A percentile compares a stretch with the other conserved stretches of the same genome.
These are phyloP conservation scores for Sebastes trivittatus DNA, from an alignment of 2,797 vertebrate species.

Conservation along the genomic window DNA sequence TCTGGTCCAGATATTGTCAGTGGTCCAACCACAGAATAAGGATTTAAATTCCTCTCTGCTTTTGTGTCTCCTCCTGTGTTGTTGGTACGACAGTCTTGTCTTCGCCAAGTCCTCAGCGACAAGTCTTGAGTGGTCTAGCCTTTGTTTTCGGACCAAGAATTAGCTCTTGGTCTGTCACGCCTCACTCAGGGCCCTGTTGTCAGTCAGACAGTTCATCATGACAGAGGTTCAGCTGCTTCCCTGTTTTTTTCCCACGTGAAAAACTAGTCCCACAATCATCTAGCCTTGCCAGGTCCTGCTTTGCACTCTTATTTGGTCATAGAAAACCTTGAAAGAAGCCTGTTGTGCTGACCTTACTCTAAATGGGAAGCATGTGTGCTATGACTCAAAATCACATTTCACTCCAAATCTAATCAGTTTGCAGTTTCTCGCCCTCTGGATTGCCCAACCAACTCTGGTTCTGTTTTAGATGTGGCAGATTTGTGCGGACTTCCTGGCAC, in stretches of 20 bases:
- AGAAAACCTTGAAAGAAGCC: constrained; percentile 33
- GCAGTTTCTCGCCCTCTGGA: constrained; percentile 29
- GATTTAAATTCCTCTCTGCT: constrained; percentile 51
- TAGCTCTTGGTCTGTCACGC: constrained; percentile 35
- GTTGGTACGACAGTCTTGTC: constrained; percentile 40
- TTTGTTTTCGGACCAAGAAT: constrained; percentile 54
- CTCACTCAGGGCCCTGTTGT: constrained; percentile 17
- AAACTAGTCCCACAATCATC: background rate
- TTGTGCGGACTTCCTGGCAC: constrained; percentile 25
- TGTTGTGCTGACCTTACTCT: constrained; percentile 46
- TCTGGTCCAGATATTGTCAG: constrained; percentile 40
- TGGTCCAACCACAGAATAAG: constrained; percentile 33
- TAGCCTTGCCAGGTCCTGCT: constrained; percentile 3
- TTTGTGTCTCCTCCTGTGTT: constrained; percentile 39
- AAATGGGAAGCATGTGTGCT: constrained; percentile 77
- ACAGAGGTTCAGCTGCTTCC: constrained; percentile 1
- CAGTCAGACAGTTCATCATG: constrained; percentile 28
- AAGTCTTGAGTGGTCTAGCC: constrained; percentile 53
- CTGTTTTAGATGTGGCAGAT: constrained; percentile 43
- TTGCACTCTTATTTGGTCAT: constrained; percentile 7
- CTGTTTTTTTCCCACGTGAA: constrained; percentile 13
- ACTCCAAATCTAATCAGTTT: constrained; percentile 72
- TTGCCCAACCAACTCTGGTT: constrained; percentile 18
- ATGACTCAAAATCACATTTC: constrained; percentile 74
- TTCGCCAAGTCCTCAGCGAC: constrained; percentile 57